These are phyloP conservation scores for Talpa occidentalis DNA, from an alignment of 2,113 vertebrate species.

Conservation along the genomic window DNA sequence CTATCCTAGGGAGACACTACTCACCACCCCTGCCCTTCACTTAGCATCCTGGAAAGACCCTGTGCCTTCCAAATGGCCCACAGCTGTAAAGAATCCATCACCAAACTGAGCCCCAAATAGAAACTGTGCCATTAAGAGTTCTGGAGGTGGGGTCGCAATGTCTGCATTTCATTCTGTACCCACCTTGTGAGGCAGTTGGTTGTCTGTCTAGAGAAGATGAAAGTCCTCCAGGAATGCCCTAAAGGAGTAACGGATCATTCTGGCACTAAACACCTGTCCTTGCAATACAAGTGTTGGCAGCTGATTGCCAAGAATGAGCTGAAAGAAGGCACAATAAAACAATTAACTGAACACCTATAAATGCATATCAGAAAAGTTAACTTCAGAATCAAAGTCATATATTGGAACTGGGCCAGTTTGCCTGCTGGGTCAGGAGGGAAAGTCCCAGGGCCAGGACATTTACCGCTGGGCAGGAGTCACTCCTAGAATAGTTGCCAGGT, in stretches of 20 bases:
- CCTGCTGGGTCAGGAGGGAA: background rate
- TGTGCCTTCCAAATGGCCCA: background rate
- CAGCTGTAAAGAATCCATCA: background rate
- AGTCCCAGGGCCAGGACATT: background rate
- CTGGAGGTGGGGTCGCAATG: background rate
- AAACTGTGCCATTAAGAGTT: background rate
- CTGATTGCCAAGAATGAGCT: background rate
- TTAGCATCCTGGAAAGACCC: background rate
- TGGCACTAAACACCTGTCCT: background rate
- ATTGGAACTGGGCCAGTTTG: background rate
- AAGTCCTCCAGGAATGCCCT: background rate
- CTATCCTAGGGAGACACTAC: background rate
- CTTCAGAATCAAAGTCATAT: background rate
- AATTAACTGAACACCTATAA: background rate
- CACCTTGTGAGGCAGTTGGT: background rate
- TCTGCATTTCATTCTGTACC: background rate
- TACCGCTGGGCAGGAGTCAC: background rate
- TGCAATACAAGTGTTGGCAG: background rate
- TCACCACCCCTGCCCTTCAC: background rate
- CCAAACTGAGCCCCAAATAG: background rate
- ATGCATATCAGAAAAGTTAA: background rate
- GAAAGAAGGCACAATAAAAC: constrained; percentile 4
- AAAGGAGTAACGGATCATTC: background rate
- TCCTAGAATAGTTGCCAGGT: background rate
- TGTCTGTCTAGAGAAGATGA: background rate